Base-by-base conservation (phyloP, 2,888 invertebrate genomes). In the Eupeodes latifasciatus region DNA sequence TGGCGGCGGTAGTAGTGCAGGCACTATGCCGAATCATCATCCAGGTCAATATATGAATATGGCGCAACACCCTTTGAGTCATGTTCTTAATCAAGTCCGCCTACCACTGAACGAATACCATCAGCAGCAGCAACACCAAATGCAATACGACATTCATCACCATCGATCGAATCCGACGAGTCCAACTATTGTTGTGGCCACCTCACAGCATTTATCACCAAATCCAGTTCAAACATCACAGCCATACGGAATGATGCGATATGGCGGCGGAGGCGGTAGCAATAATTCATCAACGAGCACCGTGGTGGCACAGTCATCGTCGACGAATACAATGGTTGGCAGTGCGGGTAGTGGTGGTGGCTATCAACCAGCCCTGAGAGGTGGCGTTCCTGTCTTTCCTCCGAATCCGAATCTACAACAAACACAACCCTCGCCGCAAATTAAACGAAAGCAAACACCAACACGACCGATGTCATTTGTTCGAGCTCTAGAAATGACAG, bases 401-500 rank as follows among this genome's bases (percentile, higher is more conserved):
- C 95, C 95, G 27, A 93, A 93, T 90, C 94, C 94, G 14, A 89
- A 89, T 74, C 83, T 86, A 9, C 89, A 85, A 90, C 89, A 85
- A 90, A 61, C 94, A 27, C 94, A 95, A 90, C 93, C 93, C 53
- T 94, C 94, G 75, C 94, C 95, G 9, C 95, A 95, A 91, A 95
- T 95, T 79, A 95, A 95, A 91, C 94, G 95, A 89, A 95, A 95
- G 85, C 94, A 94, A 86, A 93, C 94, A 62, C 93, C 94, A 55
- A 93, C 93, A 69, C 95, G 98, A 83, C 98, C 98, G 64, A 97
- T 98, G 94, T 97, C 97, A 89, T 98, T 98, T 94, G 97, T 98
- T 84, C 95, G 98, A 90, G 98, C 98, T 64, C 95, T 98, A 47
- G 98, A 98, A 94, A 97, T 98, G 95, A 96, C 97, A 90, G 97